These are phyloP conservation scores for Spodoptera picta DNA, from an alignment of 2,888 invertebrate species.

Conservation along the genomic window DNA sequence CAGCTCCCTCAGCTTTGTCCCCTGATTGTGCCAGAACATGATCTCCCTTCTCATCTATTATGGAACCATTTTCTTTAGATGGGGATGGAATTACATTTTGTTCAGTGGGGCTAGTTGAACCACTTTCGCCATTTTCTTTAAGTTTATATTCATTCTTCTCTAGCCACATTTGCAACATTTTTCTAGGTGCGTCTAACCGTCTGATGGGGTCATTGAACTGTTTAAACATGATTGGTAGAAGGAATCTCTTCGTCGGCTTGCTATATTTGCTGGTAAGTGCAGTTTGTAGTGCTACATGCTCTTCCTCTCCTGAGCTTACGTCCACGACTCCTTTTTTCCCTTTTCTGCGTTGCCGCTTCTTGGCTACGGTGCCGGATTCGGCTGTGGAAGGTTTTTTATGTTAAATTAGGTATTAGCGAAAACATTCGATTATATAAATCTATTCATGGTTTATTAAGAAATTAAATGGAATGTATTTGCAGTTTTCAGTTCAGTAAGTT, in stretches of 20 bases:
- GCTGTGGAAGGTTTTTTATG: neutral
- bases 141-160: slow-evolving; percentile 31
- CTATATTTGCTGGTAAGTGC: slow-evolving; percentile 13
- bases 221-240: slow-evolving; percentile 66
- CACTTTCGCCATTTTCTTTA: slow-evolving; percentile 15
- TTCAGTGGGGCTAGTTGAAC: neutral
- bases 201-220: slow-evolving; percentile 53
- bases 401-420: neutral
- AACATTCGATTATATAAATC: neutral
- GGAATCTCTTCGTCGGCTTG: slow-evolving; percentile 65
- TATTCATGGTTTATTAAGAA: too few species aligned
- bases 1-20: neutral
- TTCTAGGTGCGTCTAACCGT: slow-evolving; percentile 50
- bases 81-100: neutral
- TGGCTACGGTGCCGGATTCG: neutral
- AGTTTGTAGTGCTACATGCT: slow-evolving; percentile 49
- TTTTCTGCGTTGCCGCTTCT: slow-evolving; percentile 25
- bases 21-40: neutral
- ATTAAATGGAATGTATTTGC: too few species aligned
- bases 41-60: slow-evolving; percentile 23
- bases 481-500: too few species aligned
- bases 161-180: slow-evolving; percentile 63
- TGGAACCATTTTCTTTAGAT: slow-evolving; percentile 4
- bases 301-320: slow-evolving; percentile 29
- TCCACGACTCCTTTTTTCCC: slow-evolving; percentile 35